Base-by-base conservation (phyloP, 2,797 vertebrate species). In the Catostomus latipinnis region DNA sequence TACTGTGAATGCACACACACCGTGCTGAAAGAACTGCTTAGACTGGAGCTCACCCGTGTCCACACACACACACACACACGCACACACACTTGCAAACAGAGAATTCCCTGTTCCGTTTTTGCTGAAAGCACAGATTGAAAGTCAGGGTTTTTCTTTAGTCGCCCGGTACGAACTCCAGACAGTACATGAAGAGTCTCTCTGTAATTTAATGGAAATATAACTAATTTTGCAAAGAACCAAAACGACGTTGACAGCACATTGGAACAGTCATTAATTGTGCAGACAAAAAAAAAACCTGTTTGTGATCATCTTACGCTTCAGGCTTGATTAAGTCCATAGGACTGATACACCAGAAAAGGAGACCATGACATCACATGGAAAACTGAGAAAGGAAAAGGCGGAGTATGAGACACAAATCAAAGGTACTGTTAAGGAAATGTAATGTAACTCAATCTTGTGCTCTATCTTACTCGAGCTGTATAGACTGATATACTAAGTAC, bases 351-450 rank as follows among this genome's bases (percentile, higher is more conserved):
- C 82, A 60, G 53, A 60, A 4, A 67, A 76, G 66, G 43, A 87
- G 82, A 93, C 92, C 89, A 97, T 96, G 96, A 94, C 96, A 56
- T 91, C 95, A 46, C 95, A 96, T 9, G 95, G 88, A 73, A 96
- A 95, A 85, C 92, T 95, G 90, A 92, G 94, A 88, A 94, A 87
- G 90, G 96, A 96, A 88, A 95, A 94, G 89, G 92, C 94, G 0
- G 96, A 97, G 81, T 96, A 96, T 63, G 96, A 97, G 74, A 91
- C 91, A 0, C 96, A 96, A 89, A 93, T 96, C 82, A 97, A 97
- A 95, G 96, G 96, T 96, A 89, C 34, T 34, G 34, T 34, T 3
- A 89, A 78, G 65, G 76, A 87, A 72, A 57, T 56, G 18, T 43
- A 16, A 74, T 14, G 22, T 34, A 45, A 62, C 43, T 66, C 10